phyloP scores from a whole-genome alignment of 53 echinoderm and acorn worm species.

The Holothuria scabra region DNA sequence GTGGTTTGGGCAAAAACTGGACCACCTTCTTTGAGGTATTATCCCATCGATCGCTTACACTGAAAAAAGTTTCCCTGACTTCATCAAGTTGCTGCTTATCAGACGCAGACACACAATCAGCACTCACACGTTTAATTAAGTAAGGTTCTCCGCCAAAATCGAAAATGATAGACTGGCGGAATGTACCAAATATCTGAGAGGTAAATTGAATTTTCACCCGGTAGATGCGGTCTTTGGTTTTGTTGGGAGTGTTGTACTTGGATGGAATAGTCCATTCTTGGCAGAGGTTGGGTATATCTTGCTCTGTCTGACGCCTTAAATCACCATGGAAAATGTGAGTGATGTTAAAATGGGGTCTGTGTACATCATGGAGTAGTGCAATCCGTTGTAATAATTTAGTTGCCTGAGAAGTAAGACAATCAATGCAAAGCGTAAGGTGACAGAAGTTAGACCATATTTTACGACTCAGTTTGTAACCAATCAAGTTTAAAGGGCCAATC shows the following conservation, averaged over 20 bases:
- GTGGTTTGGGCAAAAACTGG: constrained; percentile 66
- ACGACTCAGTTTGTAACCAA: too few species aligned
- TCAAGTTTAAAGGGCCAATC: too few species aligned
- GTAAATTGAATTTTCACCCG: constrained; percentile 95
- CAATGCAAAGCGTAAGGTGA: background rate
- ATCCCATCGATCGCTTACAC: constrained; percentile 91
- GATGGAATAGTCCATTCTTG: constrained; percentile 89
- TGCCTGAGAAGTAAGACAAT: constrained; percentile 47
- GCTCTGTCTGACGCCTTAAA: constrained; percentile 75
- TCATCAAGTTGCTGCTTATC: constrained; percentile 91
- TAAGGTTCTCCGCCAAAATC: constrained; percentile 95
- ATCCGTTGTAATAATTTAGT: constrained; percentile 75
- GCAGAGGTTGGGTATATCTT: constrained; percentile 80
- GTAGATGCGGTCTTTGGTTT: constrained; percentile 89
- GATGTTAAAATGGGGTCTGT: constrained; percentile 94
- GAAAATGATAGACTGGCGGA: constrained; percentile 96
- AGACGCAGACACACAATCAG: constrained; percentile 90
- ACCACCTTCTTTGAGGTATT: constrained; percentile 79
- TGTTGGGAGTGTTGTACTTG: constrained; percentile 54
- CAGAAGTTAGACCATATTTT: too few species aligned
- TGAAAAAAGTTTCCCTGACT: constrained; percentile 76
- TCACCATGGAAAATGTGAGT: constrained; percentile 80
- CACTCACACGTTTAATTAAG: constrained; percentile 84
- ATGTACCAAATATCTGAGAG: constrained; percentile 99
- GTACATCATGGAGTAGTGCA: constrained; percentile 90